These are phyloP conservation scores for Pachydiplax longipennis DNA, from an alignment of 2,888 invertebrate species.

Conservation along the genomic window DNA sequence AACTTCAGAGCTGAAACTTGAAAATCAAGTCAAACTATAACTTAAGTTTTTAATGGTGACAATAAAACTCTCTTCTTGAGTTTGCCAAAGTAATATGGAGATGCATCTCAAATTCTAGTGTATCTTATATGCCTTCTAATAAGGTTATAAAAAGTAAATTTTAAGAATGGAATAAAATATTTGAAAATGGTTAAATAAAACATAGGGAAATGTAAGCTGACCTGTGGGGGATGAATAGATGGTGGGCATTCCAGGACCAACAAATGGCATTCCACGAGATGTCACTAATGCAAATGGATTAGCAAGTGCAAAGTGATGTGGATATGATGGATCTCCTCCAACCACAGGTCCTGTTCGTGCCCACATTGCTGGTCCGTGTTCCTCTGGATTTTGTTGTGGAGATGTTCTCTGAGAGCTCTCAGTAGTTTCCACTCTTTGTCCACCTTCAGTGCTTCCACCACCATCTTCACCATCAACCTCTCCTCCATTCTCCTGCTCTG, in stretches of 20 bases:
- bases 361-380: conserved; percentile 46
- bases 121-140: too few relatives aligned
- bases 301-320: conserved; percentile 54
- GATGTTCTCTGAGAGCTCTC: conserved; percentile 55
- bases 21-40: too few relatives aligned
- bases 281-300: conserved; percentile 63
- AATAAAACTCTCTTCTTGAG: too few relatives aligned
- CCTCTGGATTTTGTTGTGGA: conserved; percentile 50
- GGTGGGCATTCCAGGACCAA: conserved; percentile 62
- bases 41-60: too few relatives aligned
- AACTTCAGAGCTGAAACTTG: too few relatives aligned
- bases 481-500: conserved; percentile 55
- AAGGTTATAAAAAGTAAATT: too few relatives aligned
- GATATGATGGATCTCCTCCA: conserved; percentile 47
- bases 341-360: background rate
- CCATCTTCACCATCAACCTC: conserved; percentile 57
- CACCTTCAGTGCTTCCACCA: conserved; percentile 57
- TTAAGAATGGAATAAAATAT: too few relatives aligned
- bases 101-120: too few relatives aligned
- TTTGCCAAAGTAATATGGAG: too few relatives aligned
- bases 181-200: too few relatives aligned
- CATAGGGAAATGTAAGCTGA: conserved; percentile 44
- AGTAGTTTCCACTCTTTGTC: conserved; percentile 58
- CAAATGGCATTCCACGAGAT: conserved; percentile 62
- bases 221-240: conserved; percentile 56